phyloP scores from a whole-genome alignment of 1,140 invertebrate genomes.

The Acyrthosiphon pisum region DNA sequence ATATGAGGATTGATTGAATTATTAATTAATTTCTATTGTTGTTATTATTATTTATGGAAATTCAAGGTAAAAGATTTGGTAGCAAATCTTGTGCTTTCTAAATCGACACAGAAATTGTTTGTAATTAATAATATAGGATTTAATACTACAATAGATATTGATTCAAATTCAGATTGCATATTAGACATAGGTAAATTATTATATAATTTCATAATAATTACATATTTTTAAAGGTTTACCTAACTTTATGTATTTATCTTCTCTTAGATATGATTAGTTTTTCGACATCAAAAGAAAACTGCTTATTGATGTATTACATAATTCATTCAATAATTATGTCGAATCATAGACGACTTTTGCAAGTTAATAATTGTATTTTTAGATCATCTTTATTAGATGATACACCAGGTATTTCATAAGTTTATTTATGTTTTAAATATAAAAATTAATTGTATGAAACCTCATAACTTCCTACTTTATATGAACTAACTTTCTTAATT shows the following conservation, averaged over 20 bases:
- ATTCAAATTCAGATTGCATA: slow-evolving; percentile 26
- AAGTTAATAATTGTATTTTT: slow-evolving; percentile 51
- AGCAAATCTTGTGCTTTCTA: neutral
- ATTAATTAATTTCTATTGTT: neutral
- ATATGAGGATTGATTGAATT: neutral
- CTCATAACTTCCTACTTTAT: neutral
- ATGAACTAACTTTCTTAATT: neutral
- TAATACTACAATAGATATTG: slow-evolving; percentile 24
- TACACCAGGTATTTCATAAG: slow-evolving; percentile 12
- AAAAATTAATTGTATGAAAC: neutral
- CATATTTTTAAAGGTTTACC: neutral
- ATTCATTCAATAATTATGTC: slow-evolving; percentile 48
- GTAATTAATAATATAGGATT: slow-evolving; percentile 40
- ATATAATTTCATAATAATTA: neutral
- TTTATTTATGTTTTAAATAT: neutral
- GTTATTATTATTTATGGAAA: slow-evolving; percentile 24
- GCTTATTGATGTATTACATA: slow-evolving; percentile 45
- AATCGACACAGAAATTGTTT: slow-evolving; percentile 37
- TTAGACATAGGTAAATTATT: slow-evolving; percentile 31
- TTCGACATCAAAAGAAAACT: slow-evolving; percentile 52
- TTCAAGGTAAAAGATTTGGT: slow-evolving; percentile 40
- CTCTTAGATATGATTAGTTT: slow-evolving; percentile 22
- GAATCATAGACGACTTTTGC: slow-evolving; percentile 39
- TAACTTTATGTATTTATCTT: neutral
- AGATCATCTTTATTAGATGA: slow-evolving; percentile 43